These are phyloP conservation scores for Drosophila anceps DNA, from an alignment of 2,888 invertebrate genomes.

Conservation along the genomic window DNA sequence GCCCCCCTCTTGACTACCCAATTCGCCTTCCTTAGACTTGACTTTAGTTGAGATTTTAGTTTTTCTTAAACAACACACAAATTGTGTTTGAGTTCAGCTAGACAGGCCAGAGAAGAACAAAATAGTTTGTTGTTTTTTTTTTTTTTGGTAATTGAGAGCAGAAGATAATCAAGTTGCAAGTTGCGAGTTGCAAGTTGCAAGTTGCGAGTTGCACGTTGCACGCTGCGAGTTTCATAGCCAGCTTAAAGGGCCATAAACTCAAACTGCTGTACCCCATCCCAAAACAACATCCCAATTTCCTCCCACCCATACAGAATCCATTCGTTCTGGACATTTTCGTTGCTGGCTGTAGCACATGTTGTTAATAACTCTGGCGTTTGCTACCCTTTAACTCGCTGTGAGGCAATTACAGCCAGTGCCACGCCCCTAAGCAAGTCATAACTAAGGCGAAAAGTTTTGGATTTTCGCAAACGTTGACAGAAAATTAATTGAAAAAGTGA, in stretches of 20 bases:
- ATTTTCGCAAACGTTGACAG: constrained; percentile 74
- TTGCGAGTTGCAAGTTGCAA: constrained; percentile 31
- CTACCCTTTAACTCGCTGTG: neutral
- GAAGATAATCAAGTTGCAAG: constrained; percentile 58
- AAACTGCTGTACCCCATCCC: constrained; percentile 35
- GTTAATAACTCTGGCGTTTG: constrained; percentile 66
- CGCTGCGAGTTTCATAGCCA: constrained; percentile 32
- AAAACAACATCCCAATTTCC: neutral
- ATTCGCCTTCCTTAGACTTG: neutral
- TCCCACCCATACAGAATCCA: neutral
- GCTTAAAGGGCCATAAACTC: constrained; percentile 39
- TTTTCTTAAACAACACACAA: constrained; percentile 31
- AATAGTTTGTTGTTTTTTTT: constrained; percentile 28
- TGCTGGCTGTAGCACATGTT: constrained; percentile 62
- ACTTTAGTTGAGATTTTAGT: neutral
- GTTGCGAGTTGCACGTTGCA: constrained; percentile 25
- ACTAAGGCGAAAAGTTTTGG: constrained; percentile 52
- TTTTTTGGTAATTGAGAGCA: constrained; percentile 54
- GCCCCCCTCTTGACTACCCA: neutral
- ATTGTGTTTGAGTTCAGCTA: constrained; percentile 42
- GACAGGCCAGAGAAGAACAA: constrained; percentile 15
- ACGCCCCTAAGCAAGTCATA: constrained; percentile 45
- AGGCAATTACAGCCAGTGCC: constrained; percentile 66
- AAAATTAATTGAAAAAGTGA: constrained; percentile 75
- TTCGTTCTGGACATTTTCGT: constrained; percentile 23